phyloP scores from a whole-genome alignment of 1,140 invertebrate species.

The Teleogryllus occipitalis region DNA sequence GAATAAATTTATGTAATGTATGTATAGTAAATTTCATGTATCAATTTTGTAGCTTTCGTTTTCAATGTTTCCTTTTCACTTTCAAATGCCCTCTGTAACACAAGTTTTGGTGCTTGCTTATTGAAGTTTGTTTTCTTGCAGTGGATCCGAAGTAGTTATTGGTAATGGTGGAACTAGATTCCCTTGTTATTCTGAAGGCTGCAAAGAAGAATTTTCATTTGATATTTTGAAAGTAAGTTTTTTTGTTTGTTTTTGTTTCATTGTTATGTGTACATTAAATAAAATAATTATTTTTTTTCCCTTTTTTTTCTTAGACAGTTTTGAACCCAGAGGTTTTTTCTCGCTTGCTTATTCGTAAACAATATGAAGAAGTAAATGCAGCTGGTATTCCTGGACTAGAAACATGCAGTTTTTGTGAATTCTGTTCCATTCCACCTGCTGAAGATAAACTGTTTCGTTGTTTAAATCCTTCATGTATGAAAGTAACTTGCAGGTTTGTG shows the following conservation, averaged over 20 bases:
- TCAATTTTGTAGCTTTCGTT: background rate
- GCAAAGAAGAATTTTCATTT: conserved; percentile 37
- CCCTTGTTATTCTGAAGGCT: conserved; percentile 41
- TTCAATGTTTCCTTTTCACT: background rate
- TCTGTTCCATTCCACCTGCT: conserved; percentile 46
- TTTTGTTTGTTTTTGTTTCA: conserved; percentile 17
- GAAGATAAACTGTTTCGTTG: conserved; percentile 55
- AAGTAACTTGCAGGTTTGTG: conserved; percentile 50
- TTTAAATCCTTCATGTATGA: conserved; percentile 53
- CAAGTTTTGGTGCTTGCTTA: background rate
- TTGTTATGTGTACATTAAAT: background rate
- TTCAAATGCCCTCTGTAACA: too few species aligned
- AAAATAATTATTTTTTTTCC: background rate
- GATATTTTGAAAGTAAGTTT: conserved; percentile 37
- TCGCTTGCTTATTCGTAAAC: conserved; percentile 41
- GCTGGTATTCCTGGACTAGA: conserved; percentile 52
- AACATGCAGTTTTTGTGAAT: conserved; percentile 55
- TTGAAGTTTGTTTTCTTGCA: background rate
- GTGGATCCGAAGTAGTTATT: conserved; percentile 41
- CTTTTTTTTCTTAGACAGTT: conserved; percentile 32
- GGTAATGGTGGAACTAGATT: conserved; percentile 45
- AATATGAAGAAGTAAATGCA: conserved; percentile 48
- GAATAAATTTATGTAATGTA: too few species aligned
- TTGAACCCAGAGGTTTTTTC: conserved; percentile 46
- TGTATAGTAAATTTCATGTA: background rate